A percentile compares a stretch with the other conserved stretches of the same genome.
Conservation (phyloP, 2,888 invertebrate genomes). For the Oscheius myriophilus region DNA sequence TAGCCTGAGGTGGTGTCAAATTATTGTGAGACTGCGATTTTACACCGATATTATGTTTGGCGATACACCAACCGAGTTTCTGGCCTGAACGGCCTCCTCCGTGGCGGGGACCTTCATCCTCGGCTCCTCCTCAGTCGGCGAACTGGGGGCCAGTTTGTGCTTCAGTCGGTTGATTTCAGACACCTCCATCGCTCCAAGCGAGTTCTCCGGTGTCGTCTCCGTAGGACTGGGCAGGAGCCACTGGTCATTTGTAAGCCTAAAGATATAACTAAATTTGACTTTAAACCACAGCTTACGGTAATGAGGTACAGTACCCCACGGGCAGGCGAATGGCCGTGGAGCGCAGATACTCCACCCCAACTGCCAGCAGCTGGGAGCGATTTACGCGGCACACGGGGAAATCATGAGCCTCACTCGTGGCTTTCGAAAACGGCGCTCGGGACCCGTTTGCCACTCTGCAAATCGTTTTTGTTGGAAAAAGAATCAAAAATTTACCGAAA, state of each 20-base stretch:
- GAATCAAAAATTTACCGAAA: slow-evolving; percentile 5
- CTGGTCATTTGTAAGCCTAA: slow-evolving; percentile 11
- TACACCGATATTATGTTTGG: too few relatives aligned
- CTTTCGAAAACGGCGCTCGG: too few relatives aligned
- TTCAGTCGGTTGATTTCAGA: background rate
- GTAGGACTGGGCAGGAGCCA: slow-evolving; percentile 25
- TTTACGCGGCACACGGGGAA: slow-evolving; percentile 15
- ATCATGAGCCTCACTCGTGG: slow-evolving; percentile 5
- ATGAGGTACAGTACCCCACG: slow-evolving; percentile 14
- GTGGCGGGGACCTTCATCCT: slow-evolving; percentile 17
- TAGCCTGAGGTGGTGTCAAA: too few relatives aligned
- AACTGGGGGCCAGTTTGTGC: slow-evolving; percentile 17
- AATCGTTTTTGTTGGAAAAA: background rate
- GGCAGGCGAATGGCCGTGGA: slow-evolving; percentile 1
- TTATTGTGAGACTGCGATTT: too few relatives aligned
- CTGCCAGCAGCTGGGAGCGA: background rate
- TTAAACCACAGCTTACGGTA: too few relatives aligned
- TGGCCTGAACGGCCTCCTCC: background rate
- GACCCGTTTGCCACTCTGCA: slow-evolving; percentile 3
- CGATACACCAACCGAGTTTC: background rate
- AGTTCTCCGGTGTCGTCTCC: slow-evolving; percentile 6
- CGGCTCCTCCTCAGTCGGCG: slow-evolving; percentile 21
- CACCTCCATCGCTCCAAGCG: background rate
- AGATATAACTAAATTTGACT: too few relatives aligned
- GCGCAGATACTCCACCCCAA: slow-evolving; percentile 4